Evolutionary conservation across 2,797 vertebrate genomes (phyloP), one percentile per base, ranked within the genome.

Genomic region (Pseudopleuronectes americanus): DNA sequence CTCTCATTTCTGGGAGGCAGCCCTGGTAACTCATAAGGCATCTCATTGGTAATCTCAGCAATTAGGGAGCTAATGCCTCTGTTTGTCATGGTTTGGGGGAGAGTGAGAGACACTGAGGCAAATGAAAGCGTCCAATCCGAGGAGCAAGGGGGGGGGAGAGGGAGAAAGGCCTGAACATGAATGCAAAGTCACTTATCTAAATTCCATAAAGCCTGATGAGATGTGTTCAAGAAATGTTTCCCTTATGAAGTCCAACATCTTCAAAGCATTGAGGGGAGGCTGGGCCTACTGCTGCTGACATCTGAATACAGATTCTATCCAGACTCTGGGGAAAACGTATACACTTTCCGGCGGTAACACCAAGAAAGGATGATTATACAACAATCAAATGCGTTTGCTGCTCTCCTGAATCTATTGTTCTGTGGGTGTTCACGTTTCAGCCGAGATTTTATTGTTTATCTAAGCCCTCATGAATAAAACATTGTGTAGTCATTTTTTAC

Each of bases 61-160:
- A 93, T 94, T 93, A 92, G 85, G 71, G 76, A 55, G 68, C 91
- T 92, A 92, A 93, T 92, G 87, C 79, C 60, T 83, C 81, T 85
- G 90, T 91, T 92, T 92, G 88, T 91, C 90, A 89, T 84, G 87
- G 84, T 84, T 87, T 88, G 84, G 14, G 17, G 17, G 47, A n/a
- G 47, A n/a, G 47, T n/a, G 79, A 80, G 56, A 24, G 71, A 87
- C 62, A 74, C 61, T 74, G 80, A 75, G 8, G 72, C 83, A 80
- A 87, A 89, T 81, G 57, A 84, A 90, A 79, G 78, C 74, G 76
- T 85, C 84, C 76, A 84, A 85, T 79, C 75, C 77, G 53, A 24
- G 74, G 68, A 84, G 47, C 9, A 52, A 57, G 45, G 58, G 58
- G 31, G 60, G 45, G 58, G 58, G 31, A 62, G 74, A 28, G 55